Percentiles rank a stretch among this genome's conserved stretches.
Conservation (phyloP, 2,888 invertebrate genomes). For the Choreutis nemorana region DNA sequence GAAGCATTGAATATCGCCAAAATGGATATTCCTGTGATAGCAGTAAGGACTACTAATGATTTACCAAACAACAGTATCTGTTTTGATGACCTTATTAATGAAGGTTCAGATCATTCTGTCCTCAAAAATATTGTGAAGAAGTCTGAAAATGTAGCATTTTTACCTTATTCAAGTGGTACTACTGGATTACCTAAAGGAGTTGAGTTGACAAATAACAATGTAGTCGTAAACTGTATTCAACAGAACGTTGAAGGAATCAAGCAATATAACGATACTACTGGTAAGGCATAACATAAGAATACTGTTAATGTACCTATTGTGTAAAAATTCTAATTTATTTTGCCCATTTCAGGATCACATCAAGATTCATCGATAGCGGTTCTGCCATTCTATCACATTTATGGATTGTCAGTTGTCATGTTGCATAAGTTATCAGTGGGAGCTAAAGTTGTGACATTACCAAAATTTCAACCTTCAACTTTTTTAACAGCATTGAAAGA, state of each 20-base stretch:
- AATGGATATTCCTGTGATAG: slow-evolving; percentile 55
- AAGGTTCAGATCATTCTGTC: slow-evolving; percentile 52
- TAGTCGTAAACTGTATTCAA: slow-evolving; percentile 49
- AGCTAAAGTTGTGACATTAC: slow-evolving; percentile 69
- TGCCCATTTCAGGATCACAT: slow-evolving; percentile 28
- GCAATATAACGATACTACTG: slow-evolving; percentile 31
- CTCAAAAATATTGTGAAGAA: slow-evolving; percentile 36
- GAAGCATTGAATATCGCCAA: slow-evolving; percentile 49
- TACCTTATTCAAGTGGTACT: slow-evolving; percentile 87
- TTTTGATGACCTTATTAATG: slow-evolving; percentile 64
- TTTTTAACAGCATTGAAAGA: slow-evolving; percentile 70
- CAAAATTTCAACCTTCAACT: slow-evolving; percentile 75
- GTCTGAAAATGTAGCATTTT: slow-evolving; percentile 65
- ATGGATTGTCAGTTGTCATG: slow-evolving; percentile 69
- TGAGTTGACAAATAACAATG: slow-evolving; percentile 66
- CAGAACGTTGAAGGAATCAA: slow-evolving; percentile 23
- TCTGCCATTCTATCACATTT: slow-evolving; percentile 82
- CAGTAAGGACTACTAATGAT: slow-evolving; percentile 17
- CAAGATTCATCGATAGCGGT: slow-evolving; percentile 70
- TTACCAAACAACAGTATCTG: slow-evolving; percentile 63
- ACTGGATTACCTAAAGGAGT: slow-evolving; percentile 84
- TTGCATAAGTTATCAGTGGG: slow-evolving; percentile 67
- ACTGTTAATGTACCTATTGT: background rate
- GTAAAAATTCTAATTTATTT: background rate
- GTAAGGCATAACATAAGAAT: slow-evolving; percentile 19